These are phyloP conservation scores for Troilus luridus DNA, from an alignment of 2,888 invertebrate species.

Conservation along the genomic window DNA sequence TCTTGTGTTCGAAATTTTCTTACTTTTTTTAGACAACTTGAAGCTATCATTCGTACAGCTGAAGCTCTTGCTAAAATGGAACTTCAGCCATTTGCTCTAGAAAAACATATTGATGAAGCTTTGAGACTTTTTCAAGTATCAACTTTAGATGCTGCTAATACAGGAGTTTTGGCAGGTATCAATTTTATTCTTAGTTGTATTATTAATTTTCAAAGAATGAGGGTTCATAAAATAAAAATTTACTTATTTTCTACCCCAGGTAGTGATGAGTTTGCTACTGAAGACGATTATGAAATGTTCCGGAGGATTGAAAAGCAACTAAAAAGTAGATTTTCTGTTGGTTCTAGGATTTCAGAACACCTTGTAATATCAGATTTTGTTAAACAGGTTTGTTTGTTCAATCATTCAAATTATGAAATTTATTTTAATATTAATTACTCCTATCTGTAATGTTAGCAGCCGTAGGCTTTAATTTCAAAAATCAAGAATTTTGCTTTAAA, in stretches of 20 bases:
- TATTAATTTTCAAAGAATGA: background rate
- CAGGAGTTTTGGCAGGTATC: conserved; percentile 89
- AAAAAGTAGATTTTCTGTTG: conserved; percentile 93
- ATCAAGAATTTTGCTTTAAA: too few species aligned
- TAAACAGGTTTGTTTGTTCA: conserved; percentile 65
- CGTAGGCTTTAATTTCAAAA: too few species aligned
- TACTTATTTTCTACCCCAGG: conserved; percentile 71
- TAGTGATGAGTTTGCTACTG: conserved; percentile 97
- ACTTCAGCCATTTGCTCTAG: conserved; percentile 90
- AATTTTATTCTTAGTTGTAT: background rate
- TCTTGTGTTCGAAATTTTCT: background rate
- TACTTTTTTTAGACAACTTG: conserved; percentile 79
- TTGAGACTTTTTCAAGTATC: conserved; percentile 97
- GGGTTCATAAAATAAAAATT: background rate
- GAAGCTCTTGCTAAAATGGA: conserved; percentile 99
- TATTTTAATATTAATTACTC: background rate
- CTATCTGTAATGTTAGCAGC: background rate
- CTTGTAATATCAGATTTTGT: conserved; percentile 81
- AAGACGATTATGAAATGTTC: conserved; percentile 93
- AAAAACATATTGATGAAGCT: conserved; percentile 94
- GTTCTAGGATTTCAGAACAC: conserved; percentile 96
- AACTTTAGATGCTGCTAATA: conserved; percentile 94
- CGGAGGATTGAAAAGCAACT: conserved; percentile 93
- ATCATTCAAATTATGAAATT: background rate
- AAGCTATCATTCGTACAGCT: conserved; percentile 95